These are phyloP conservation scores for Ctenopoma kingsleyae DNA, from an alignment of 2,797 vertebrate genomes.

Conservation along the genomic window DNA sequence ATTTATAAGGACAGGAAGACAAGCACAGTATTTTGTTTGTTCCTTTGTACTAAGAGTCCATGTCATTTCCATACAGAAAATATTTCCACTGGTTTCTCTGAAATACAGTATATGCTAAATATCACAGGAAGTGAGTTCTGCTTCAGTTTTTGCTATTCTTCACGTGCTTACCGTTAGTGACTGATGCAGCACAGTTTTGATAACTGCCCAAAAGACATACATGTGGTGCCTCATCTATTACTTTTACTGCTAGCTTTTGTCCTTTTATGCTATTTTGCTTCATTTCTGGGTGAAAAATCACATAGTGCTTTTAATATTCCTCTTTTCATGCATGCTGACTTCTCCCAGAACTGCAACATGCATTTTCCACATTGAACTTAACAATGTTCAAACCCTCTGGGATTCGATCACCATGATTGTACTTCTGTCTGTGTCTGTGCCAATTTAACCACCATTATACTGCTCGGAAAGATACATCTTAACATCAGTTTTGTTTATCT, in stretches of 20 bases:
- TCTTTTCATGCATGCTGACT: background rate
- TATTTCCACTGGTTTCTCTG: constrained; percentile 29
- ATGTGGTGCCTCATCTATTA: background rate
- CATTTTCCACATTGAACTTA: background rate
- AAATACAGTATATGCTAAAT: constrained; percentile 12
- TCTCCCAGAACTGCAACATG: background rate
- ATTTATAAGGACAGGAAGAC: constrained; percentile 32
- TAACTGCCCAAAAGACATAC: background rate
- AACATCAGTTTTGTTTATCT: too few relatives aligned
- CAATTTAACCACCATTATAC: too few relatives aligned
- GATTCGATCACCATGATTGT: too few relatives aligned
- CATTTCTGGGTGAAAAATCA: constrained; percentile 2
- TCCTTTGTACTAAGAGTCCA: constrained; percentile 12
- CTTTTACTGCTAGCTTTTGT: background rate
- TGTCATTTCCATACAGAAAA: constrained; percentile 38
- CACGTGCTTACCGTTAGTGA: background rate
- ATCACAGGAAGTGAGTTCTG: constrained; percentile 53
- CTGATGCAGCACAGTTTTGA: constrained; percentile 1
- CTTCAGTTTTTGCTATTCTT: background rate
- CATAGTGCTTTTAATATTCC: background rate
- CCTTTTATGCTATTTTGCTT: background rate
- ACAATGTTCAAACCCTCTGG: background rate
- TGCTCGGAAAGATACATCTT: too few relatives aligned
- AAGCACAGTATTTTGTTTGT: constrained; percentile 10
- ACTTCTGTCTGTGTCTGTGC: too few relatives aligned